Evolutionary conservation across 2,797 vertebrate genomes (phyloP), one percentile per base, ranked within the genome.

Genomic region (Paratrypauchen microcephalus): DNA sequence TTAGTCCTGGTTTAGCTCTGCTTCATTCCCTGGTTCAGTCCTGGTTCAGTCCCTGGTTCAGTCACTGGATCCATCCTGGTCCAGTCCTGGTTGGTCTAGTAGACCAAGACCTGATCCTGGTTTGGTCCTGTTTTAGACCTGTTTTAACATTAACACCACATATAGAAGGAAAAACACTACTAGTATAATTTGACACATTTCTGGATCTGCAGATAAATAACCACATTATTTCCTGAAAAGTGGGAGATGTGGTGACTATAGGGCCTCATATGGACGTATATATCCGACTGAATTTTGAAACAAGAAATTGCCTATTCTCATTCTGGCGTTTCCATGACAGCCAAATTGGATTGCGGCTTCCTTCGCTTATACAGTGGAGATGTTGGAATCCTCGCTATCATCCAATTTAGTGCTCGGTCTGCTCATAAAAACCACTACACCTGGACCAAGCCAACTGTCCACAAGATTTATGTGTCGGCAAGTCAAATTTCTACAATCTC

Each of bases 391-490:
- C 74, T 68, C 71, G 62, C 76, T 69, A 75, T 86, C 84, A 81
- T 81, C 85, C 85, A 88, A 86, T 86, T 84, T 85, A 75, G 81
- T 77, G 81, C 81, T 81, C 63, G 76, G 79, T 68, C 74, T 78
- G 68, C 73, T 79, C 71, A 54, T 74, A 66, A 73, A 71, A 82
- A 63, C 32, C 32, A 74, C 79, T 76, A 84, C 82, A 86, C 81
- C 85, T 82, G 83, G 81, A 83, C 72, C 50, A 83, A 84, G 79
- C 85, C 87, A 86, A 83, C 86, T 90, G 90, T 87, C 77, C 1
- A 70, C 78, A 81, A 89, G 87, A 89, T 89, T 89, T 89, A 88
- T 88, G 83, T 86, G 84, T 84, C 83, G 84, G 84, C 84, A 81
- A 88, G 86, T 90, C 83, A 80, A 84, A 88, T 85, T 87, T 87